A percentile compares a stretch with the other conserved stretches of the same genome.
phyloP scores from a whole-genome alignment of 1,140 invertebrate species.

The Penaeus chinensis region DNA sequence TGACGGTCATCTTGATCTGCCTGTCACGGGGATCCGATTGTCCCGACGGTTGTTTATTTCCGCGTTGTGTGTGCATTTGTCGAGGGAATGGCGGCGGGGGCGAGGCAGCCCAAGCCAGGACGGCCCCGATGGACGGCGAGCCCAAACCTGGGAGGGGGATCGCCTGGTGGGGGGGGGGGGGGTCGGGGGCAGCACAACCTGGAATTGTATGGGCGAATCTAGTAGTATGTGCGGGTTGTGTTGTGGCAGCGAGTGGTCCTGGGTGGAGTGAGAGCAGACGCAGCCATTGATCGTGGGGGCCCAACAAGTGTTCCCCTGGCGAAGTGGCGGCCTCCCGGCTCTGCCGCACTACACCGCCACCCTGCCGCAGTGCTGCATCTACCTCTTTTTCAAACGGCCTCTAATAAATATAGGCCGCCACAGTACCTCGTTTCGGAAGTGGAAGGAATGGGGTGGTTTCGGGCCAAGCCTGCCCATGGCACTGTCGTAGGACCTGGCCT shows the following conservation, averaged over 20 bases:
- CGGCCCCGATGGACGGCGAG: no score
- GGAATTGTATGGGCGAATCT: conserved; percentile 39
- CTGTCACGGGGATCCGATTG: no score
- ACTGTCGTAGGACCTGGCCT: no score
- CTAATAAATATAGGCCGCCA: no score
- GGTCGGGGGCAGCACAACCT: not conserved
- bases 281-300: conserved; percentile 58
- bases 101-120: no score
- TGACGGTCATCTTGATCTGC: no score
- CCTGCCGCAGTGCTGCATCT: conserved; percentile 54
- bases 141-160: not conserved
- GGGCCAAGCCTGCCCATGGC: no score
- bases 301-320: conserved; percentile 61
- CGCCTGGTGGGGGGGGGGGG: not conserved
- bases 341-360: conserved; percentile 55
- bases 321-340: conserved; percentile 55
- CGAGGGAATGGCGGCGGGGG: no score
- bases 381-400: not conserved
- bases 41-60: no score
- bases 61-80: no score
- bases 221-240: conserved; percentile 16
- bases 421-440: no score
- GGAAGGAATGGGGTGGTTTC: no score
- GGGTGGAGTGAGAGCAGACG: conserved; percentile 57
- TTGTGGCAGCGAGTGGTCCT: conserved; percentile 43